These are phyloP conservation scores for Dinomys branickii DNA, from an alignment of 2,113 vertebrate species.

Conservation along the genomic window DNA sequence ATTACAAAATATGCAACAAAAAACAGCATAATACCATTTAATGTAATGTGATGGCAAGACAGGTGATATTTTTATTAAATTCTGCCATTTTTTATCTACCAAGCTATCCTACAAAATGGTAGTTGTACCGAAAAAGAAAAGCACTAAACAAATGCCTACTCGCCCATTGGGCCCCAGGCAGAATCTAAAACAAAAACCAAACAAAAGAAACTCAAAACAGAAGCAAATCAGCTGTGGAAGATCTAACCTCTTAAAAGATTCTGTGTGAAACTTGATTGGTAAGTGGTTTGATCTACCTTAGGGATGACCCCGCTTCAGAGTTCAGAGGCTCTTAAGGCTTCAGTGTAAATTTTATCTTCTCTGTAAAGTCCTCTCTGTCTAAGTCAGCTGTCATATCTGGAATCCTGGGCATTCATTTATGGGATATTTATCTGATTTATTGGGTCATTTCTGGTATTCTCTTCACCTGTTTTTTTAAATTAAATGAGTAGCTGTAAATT, in stretches of 20 bases:
- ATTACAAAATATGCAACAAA: too few species aligned
- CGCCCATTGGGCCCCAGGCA: background rate
- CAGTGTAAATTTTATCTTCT: background rate
- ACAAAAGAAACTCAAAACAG: background rate
- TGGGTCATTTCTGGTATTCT: background rate
- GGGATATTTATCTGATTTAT: constrained; percentile 1
- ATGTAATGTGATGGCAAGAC: background rate
- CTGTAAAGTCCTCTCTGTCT: background rate
- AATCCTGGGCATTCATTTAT: background rate
- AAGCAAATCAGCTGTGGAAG: too few species aligned
- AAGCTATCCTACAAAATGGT: background rate
- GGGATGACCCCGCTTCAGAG: background rate
- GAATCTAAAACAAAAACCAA: background rate
- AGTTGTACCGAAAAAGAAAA: background rate
- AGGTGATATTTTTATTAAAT: background rate
- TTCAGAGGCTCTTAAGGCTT: background rate
- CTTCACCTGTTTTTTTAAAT: background rate
- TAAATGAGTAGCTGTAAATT: background rate
- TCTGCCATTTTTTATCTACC: background rate
- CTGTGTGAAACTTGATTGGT: background rate
- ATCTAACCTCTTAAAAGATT: background rate
- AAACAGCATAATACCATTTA: too few species aligned
- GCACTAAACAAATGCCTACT: background rate
- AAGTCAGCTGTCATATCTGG: background rate
- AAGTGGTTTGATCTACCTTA: background rate